Conservation (phyloP, 2,888 invertebrate genomes). For the Morinoia aosen region DNA sequence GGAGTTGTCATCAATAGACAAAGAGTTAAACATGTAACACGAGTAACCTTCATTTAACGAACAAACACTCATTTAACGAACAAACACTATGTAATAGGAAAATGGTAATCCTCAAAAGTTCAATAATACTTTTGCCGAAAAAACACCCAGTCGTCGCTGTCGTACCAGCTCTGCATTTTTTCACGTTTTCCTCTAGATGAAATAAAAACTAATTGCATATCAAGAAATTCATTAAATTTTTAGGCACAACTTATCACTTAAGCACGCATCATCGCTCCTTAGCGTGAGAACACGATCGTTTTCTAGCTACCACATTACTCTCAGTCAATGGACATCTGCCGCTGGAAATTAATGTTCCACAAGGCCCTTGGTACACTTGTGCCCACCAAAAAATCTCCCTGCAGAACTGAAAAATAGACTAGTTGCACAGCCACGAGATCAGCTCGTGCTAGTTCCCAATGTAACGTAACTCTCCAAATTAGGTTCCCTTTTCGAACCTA, state of each 20-base stretch:
- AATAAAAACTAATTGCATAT: neutral
- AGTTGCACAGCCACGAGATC: neutral
- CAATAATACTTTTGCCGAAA: neutral
- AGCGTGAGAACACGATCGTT: neutral
- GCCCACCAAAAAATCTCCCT: neutral
- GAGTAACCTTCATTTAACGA: neutral
- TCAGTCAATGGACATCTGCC: neutral
- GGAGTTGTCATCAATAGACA: too few relatives aligned
- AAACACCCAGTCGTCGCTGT: neutral
- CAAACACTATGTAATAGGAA: neutral
- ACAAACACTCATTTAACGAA: neutral
- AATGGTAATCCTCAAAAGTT: neutral
- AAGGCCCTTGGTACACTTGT: neutral
- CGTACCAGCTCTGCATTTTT: neutral
- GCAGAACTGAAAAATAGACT: neutral
- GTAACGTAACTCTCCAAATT: neutral
- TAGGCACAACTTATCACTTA: neutral
- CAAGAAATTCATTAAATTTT: neutral
- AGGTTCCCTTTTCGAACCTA: neutral
- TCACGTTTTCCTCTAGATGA: neutral
- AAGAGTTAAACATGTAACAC: neutral
- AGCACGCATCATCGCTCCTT: neutral
- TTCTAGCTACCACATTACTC: neutral
- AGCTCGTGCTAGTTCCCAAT: neutral
- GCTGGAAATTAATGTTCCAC: neutral